These are phyloP conservation scores for Drosophila formosana DNA, from an alignment of 2,888 invertebrate species.

Conservation along the genomic window DNA sequence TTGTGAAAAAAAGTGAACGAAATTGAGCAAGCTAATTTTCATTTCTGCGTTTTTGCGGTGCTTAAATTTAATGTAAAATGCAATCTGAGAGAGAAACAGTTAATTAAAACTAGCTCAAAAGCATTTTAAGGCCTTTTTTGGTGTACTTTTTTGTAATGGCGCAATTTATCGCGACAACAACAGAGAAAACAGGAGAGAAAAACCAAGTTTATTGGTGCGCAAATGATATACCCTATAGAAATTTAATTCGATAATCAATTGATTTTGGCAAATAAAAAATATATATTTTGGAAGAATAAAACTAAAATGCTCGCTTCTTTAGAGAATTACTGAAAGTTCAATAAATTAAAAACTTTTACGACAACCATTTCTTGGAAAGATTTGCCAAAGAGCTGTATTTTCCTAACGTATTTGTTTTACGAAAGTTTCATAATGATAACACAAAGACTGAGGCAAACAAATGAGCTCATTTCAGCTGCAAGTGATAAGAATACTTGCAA, in stretches of 20 bases:
- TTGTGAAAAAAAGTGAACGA: conserved; percentile 54
- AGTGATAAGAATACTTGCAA: neutral
- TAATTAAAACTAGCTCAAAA: conserved; percentile 55
- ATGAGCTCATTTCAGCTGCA: neutral
- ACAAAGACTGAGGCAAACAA: neutral
- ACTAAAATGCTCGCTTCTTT: too few relatives aligned
- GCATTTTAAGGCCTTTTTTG: conserved; percentile 16
- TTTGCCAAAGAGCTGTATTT: too few relatives aligned
- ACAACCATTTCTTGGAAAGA: too few relatives aligned
- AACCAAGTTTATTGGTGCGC: neutral
- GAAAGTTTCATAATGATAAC: neutral
- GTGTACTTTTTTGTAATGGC: conserved; percentile 26
- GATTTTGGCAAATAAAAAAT: too few relatives aligned
- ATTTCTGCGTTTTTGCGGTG: conserved; percentile 31
- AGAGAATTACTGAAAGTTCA: too few relatives aligned
- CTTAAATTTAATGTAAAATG: conserved; percentile 32
- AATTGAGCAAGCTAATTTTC: conserved; percentile 51
- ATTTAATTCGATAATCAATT: neutral
- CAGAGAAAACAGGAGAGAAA: conserved; percentile 25
- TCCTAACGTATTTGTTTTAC: neutral
- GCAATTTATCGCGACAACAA: conserved; percentile 38
- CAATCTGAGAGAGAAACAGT: conserved; percentile 30
- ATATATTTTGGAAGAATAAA: too few relatives aligned
- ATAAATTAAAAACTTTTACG: too few relatives aligned
- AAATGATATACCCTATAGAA: neutral